Evolutionary conservation across 1,140 invertebrate genomes (phyloP), one percentile per base, ranked within the genome.

Genomic region (Trichomalopsis sarcophagae): DNA sequence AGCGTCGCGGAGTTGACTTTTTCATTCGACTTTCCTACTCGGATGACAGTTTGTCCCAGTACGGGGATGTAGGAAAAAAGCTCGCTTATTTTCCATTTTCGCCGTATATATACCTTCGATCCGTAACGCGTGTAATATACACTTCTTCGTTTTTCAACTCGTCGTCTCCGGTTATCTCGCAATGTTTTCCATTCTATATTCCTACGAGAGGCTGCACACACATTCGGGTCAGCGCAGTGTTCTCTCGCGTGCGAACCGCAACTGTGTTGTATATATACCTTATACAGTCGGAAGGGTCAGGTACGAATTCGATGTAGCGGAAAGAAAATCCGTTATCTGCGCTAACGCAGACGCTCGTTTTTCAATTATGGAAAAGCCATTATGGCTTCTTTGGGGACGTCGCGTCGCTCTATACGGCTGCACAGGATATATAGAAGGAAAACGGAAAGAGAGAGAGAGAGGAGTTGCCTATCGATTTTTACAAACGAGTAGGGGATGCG

Each of bases 401-500:
- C n/a, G 27, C 27, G 27, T 27, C 27, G 27, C 27, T 27, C 27
- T 27, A 27, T 27, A 27, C 27, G 27, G 27, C 27, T 47, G 44
- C 44, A 47, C 13, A 11, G 44, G 9, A 13, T 9, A n/a, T n/a
- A n/a, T n/a, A 47, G 44, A 47, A 47, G 9, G 55, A 62, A 21
- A 62, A 17, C 14, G 55, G 13, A 47, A 13, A 47, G 44, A 47
- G 44, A 33, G 44, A 47, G 44, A 47, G 44, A 10, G 44, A 47
- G 44, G 14, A 40, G n/a, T 76, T 44, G 6, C 11, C 17, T 77
- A 77, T 77, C 75, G 44, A 50, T 77, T 77, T 27, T 40, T 77
- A 11, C 6, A 27, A 13, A n/a, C n/a, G 40, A 55, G 27, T 27
- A 27, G 27, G 14, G 75, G n/a, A 76, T n/a, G 11, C 23, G 5